Evolutionary conservation across 2,797 vertebrate genomes (phyloP), one percentile per base, ranked within the genome.

Genomic region (Chaenodraco wilsoni): DNA sequence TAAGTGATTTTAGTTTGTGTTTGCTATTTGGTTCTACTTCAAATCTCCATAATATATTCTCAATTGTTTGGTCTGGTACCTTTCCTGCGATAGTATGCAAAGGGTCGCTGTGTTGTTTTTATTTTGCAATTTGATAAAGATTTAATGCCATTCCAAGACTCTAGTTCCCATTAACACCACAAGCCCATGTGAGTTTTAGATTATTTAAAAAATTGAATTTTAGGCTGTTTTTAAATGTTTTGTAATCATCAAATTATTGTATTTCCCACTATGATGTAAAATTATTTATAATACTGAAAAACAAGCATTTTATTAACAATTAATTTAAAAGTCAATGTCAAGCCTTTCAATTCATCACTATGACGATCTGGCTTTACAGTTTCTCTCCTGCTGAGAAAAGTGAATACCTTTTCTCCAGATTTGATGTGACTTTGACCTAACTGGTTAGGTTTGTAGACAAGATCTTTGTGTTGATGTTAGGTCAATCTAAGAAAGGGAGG

Each of bases 61-160:
- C 3, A 44, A 59, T 87, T 82, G 68, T 84, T 68, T 65, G 65
- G 70, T 84, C 59, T 37, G 19, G 65, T 90, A 74, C 64, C 44
- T 65, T 87, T 86, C 57, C 68, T 63, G 37, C 77, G 57, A 77
- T 66, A 68, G 27, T 78, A 77, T 75, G 27, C 74, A 77, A 84
- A 84, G 65, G 72, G 72, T 81, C 77, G 74, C 73, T 65, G 58
- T 62, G 65, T 56, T 62, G 9, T 43, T 82, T 45, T 86, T 83
- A 31, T 65, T 77, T 87, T 82, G 19, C 54, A 48, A 65, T 74
- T 65, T 52, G 52, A 48, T 37, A 52, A 81, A 31, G 40, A 74
- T 81, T 76, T 79, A 43, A 69, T 80, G 72, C 84, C 86, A 92
- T 92, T 92, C 89, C 90, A 88, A 76, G 64, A 74, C 54, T 89